Base-by-base conservation (phyloP, 53 echinoderm and acorn worm species). In the Holothuria scabra region DNA sequence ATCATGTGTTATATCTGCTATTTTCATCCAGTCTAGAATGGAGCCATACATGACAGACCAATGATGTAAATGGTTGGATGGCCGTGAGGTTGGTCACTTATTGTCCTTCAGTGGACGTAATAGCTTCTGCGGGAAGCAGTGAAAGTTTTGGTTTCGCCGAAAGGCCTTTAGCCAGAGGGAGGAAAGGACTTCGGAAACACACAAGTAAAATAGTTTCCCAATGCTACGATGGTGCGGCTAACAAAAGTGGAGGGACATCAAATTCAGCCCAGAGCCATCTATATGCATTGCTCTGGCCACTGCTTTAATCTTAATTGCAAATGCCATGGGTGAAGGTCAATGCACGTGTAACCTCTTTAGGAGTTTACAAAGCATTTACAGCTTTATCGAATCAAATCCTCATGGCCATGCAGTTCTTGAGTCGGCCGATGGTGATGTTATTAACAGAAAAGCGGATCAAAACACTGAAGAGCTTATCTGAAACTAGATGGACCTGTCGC, bases 221-320 rank as follows among this genome's bases (percentile, higher is more conserved):
- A 83, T 63, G 83, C 33, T 83, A 83, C 31, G 83, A 83, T 34
- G 83, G 83, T 34, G 83, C 83, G 22, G 48, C 38, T 11, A 65
- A 83, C 28, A 83, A 65, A 44, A 34, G 37, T 37, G 83, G 83
- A 12, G 61, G 35, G 16, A 60, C 33, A 28, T 37, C 37, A 69
- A 52, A 13, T 67, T 29, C 65, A 84, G 66, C 70, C 21, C 65
- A n/a, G 31, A 35, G 84, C 84, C 38, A 44, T 84, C 19, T 84
- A 84, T 34, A 56, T 84, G 8, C 69, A 84, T 25, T 84, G 84
- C 56, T 52, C 13, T 29, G 31, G 12, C 56, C 70, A 84, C 32
- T 84, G 84, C 57, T 29, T 84, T 23, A 84, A 84, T 30, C 70
- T 84, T 2, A 7, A 37, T 84, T 46, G 67, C 66, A 8, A 57